These are phyloP conservation scores for Monodelphis domestica DNA, from an alignment of 2,797 vertebrate genomes.

Conservation along the genomic window DNA sequence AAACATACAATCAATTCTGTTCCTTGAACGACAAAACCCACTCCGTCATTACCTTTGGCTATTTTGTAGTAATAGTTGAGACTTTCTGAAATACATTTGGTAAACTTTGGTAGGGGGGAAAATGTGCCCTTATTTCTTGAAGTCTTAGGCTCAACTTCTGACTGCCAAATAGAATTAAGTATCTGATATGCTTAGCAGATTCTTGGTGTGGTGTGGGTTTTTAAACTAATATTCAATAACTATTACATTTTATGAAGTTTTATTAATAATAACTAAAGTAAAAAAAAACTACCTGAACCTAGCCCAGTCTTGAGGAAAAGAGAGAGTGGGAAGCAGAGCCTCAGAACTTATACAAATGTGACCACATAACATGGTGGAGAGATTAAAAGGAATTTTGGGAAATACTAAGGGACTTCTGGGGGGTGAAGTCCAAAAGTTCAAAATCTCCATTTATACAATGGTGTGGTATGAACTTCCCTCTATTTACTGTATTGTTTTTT, in stretches of 20 bases:
- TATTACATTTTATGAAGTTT: too few species aligned
- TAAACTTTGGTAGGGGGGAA: neutral
- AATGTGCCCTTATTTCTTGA: slow-evolving; percentile 8
- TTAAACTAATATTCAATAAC: too few species aligned
- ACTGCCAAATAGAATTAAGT: neutral
- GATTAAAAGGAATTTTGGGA: too few species aligned
- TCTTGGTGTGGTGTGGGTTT: neutral
- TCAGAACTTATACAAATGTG: too few species aligned
- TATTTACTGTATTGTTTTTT: slow-evolving; percentile 16
- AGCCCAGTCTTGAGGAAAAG: too few species aligned
- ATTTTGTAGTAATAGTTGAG: neutral
- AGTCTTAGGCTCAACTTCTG: slow-evolving; percentile 6
- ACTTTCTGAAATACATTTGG: neutral
- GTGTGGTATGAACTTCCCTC: neutral
- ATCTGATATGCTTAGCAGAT: neutral
- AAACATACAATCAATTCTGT: neutral
- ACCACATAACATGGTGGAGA: too few species aligned
- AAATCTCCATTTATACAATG: too few species aligned
- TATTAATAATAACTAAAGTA: too few species aligned
- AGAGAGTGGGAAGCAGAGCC: too few species aligned
- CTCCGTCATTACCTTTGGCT: neutral
- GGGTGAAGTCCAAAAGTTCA: too few species aligned
- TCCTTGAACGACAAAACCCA: neutral
- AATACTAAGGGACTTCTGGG: too few species aligned
- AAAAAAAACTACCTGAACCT: too few species aligned